A percentile compares a stretch with the other conserved stretches of the same genome.
phyloP scores from a whole-genome alignment of 2,888 invertebrate species.

The Cantharis rustica region DNA sequence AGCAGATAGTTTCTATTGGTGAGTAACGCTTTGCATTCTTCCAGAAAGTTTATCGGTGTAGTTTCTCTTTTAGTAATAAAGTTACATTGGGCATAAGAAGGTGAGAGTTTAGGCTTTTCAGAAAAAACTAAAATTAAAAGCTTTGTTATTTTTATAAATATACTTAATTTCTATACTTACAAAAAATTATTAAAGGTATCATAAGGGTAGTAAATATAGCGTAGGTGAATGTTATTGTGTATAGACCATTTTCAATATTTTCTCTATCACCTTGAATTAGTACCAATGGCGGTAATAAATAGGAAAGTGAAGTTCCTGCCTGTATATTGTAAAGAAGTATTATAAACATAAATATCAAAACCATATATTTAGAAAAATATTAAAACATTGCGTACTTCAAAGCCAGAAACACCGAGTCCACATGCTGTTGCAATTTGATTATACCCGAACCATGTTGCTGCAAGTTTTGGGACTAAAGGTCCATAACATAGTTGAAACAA shows the following conservation, averaged over 20 bases:
- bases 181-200: not conserved
- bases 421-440: not conserved
- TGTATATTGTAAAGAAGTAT: not conserved
- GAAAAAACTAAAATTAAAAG: constrained; percentile 74
- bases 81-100: constrained; percentile 79
- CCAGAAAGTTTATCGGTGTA: constrained; percentile 28
- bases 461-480: not conserved
- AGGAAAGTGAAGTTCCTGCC: not conserved
- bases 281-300: not conserved
- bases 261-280: not conserved
- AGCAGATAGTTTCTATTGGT: constrained; percentile 23
- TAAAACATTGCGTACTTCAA: not conserved
- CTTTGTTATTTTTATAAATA: not conserved
- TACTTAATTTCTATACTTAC: not conserved
- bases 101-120: constrained; percentile 83
- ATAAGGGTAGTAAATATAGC: not conserved
- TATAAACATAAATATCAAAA: too few species aligned
- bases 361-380: too few species aligned
- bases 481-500: not conserved
- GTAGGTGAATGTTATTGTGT: not conserved
- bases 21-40: not conserved
- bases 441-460: not conserved
- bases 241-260: not conserved
- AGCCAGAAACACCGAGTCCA: not conserved
- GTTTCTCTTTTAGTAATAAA: not conserved